phyloP scores from a whole-genome alignment of 2,797 vertebrate genomes.

The Varecia variegata region DNA sequence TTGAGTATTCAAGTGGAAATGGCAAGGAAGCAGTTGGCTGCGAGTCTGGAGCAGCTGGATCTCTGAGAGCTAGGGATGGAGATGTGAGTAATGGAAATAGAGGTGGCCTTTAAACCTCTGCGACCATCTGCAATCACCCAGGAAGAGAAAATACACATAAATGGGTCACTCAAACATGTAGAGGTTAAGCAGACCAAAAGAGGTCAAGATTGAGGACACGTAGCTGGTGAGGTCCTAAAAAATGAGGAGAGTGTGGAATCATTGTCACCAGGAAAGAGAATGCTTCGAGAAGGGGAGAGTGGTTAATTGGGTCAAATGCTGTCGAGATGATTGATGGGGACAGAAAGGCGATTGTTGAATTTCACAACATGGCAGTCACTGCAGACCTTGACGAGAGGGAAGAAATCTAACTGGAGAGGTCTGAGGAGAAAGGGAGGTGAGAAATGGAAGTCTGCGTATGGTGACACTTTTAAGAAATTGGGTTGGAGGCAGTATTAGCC shows the following conservation, averaged over 20 bases:
- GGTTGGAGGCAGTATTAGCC: not conserved
- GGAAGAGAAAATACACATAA: not conserved
- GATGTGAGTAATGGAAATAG: not conserved
- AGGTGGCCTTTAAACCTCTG: not conserved
- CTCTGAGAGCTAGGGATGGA: not conserved
- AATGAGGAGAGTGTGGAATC: not conserved
- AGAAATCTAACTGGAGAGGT: not conserved
- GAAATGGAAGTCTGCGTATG: not conserved
- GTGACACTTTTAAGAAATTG: not conserved
- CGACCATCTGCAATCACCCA: not conserved
- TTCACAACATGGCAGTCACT: not conserved
- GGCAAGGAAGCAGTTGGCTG: not conserved
- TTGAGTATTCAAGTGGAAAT: conserved; percentile 19
- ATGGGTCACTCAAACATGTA: not conserved
- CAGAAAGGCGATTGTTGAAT: not conserved
- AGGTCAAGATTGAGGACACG: not conserved
- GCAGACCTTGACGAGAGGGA: not conserved
- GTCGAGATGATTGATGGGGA: not conserved
- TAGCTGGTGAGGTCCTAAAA: not conserved
- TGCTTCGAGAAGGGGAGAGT: not conserved
- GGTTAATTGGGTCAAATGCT: not conserved
- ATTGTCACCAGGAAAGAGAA: not conserved
- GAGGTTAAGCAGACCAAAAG: not conserved
- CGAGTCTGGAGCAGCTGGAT: not conserved
- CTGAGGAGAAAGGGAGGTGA: not conserved